Percentiles rank a stretch among this genome's conserved stretches.
Evolutionary conservation across 2,888 invertebrate genomes (phyloP).

Genomic region (Napeogenes inachia): DNA sequence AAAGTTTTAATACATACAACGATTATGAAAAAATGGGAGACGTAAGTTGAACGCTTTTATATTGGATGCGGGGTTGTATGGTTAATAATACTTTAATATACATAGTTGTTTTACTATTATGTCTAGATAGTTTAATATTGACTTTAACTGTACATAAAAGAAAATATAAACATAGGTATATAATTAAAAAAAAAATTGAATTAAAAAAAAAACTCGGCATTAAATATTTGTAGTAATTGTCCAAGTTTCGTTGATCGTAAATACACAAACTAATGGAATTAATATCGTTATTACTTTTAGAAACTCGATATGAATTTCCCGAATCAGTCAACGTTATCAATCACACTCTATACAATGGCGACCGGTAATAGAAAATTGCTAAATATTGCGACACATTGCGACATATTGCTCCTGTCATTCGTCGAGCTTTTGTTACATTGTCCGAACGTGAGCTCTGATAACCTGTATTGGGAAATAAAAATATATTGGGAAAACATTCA

Average conservation of each 20-base stretch:
- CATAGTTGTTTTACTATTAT: too few species aligned
- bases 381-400: conserved; percentile 22
- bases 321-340: conserved; percentile 28
- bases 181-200: too few species aligned
- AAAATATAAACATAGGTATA: too few species aligned
- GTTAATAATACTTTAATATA: neutral
- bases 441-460: neutral
- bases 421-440: conserved; percentile 20
- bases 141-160: too few species aligned
- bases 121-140: neutral
- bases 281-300: conserved; percentile 21
- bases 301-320: conserved; percentile 28
- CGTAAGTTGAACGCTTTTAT: conserved; percentile 13
- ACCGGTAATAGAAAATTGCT: conserved; percentile 19
- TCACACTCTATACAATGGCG: conserved; percentile 20
- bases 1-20: conserved; percentile 20
- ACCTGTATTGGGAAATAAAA: neutral
- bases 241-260: too few species aligned
- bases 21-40: conserved; percentile 21
- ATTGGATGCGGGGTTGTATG: conserved; percentile 7
- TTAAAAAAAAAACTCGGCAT: too few species aligned
- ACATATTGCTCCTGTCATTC: conserved; percentile 18
- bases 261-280: neutral
- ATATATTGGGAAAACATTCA: neutral
- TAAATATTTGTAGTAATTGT: too few species aligned